phyloP scores from a whole-genome alignment of 2,113 vertebrate genomes.

The Crotalus tigris region DNA sequence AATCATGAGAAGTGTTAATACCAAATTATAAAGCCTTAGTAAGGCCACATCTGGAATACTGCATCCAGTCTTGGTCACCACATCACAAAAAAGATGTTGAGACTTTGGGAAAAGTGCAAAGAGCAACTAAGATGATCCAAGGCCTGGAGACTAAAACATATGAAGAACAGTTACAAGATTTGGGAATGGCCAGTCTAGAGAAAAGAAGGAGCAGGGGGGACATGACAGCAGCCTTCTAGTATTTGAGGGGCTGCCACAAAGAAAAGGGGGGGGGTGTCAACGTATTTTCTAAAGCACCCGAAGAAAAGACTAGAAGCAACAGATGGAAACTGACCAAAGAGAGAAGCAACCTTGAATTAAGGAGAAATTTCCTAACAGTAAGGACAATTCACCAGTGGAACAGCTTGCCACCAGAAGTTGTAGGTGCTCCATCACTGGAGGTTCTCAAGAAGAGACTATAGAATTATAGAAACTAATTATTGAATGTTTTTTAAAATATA shows the following conservation, averaged over 20 bases:
- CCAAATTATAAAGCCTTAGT: background rate
- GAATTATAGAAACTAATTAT: no score
- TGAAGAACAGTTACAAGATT: rapidly evolving
- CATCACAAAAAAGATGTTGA: no score
- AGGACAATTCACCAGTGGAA: background rate
- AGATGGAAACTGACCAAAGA: background rate
- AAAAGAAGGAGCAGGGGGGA: background rate
- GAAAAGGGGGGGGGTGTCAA: no score
- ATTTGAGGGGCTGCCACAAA: background rate
- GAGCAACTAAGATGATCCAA: background rate
- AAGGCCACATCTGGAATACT: no score
- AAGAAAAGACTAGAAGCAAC: background rate
- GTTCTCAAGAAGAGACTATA: background rate
- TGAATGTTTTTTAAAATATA: no score
- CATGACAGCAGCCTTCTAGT: background rate
- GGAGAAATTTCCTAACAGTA: background rate
- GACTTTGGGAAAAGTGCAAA: background rate
- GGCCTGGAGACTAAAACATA: no score
- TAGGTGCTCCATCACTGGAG: background rate
- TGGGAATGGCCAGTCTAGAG: background rate
- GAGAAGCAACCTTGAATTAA: background rate
- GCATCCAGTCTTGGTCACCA: no score
- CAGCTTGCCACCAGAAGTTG: background rate
- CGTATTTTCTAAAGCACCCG: background rate
- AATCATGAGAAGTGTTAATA: background rate